Percentiles rank a stretch among this genome's conserved stretches.
Evolutionary conservation across 2,113 vertebrate species (phyloP).

Genomic region (Spheniscus mendiculus): DNA sequence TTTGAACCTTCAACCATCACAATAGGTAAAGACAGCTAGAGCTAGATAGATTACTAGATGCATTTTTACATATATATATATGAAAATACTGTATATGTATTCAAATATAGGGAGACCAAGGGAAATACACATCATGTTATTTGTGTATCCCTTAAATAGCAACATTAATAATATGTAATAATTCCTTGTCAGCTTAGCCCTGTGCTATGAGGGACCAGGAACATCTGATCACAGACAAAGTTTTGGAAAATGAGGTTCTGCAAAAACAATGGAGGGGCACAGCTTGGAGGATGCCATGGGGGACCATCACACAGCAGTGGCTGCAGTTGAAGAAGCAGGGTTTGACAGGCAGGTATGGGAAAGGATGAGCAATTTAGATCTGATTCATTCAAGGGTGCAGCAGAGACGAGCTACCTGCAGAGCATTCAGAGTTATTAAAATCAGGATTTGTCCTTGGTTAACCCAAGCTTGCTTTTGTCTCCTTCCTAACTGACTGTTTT

Average conservation of each 20-base stretch:
- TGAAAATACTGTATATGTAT: not conserved
- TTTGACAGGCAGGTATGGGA: not conserved
- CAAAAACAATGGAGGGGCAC: not conserved
- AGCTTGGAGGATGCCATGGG: not conserved
- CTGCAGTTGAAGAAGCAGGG: not conserved
- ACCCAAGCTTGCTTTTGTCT: not conserved
- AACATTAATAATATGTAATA: not conserved
- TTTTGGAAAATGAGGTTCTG: not conserved
- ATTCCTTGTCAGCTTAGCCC: not conserved
- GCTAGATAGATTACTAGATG: not conserved
- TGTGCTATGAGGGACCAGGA: not conserved
- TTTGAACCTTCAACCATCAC: not conserved
- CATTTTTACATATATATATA: not conserved
- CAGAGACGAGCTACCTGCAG: not conserved
- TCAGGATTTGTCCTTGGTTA: not conserved
- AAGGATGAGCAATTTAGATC: not conserved
- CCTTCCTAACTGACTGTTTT: not conserved
- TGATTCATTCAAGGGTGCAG: not conserved
- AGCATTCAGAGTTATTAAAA: not conserved
- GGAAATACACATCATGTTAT: not conserved
- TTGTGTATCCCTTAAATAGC: not conserved
- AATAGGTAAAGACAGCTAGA: not conserved
- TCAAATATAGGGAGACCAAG: not conserved
- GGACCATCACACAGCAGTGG: not conserved
- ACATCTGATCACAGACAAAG: rapidly evolving